A percentile compares a stretch with the other conserved stretches of the same genome.
These are phyloP conservation scores for Erebia aethiops DNA, from an alignment of 2,888 invertebrate species.

Conservation along the genomic window DNA sequence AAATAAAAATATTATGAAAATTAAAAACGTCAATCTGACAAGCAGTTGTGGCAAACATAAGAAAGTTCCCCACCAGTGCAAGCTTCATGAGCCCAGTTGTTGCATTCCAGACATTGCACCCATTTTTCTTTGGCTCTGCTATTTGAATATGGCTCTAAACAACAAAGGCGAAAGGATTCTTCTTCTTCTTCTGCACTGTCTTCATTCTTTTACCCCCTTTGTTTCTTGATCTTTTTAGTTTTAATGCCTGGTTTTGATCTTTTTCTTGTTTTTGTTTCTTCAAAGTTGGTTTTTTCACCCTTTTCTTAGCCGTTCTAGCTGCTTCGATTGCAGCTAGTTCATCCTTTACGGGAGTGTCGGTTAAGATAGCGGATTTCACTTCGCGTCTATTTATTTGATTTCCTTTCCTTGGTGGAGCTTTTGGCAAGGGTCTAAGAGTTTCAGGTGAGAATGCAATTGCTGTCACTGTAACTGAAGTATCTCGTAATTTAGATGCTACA, in stretches of 20 bases:
- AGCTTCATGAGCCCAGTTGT: slow-evolving; percentile 25
- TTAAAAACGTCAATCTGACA: too few species aligned
- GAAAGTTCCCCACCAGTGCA: background rate
- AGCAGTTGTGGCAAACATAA: too few species aligned
- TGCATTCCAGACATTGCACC: slow-evolving; percentile 33
- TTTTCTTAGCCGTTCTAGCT: slow-evolving; percentile 33
- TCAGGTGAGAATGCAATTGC: too few species aligned
- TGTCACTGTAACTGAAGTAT: too few species aligned
- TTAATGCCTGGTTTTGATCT: slow-evolving; percentile 34
- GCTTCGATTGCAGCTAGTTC: slow-evolving; percentile 47
- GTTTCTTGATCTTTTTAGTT: slow-evolving; percentile 23
- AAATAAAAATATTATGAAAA: too few species aligned
- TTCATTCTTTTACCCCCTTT: too few species aligned
- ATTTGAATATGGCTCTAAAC: slow-evolving; percentile 35
- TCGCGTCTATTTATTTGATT: slow-evolving; percentile 46
- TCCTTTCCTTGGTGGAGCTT: slow-evolving; percentile 45
- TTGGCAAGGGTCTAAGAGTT: slow-evolving; percentile 40
- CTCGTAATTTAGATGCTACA: too few species aligned
- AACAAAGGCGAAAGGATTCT: slow-evolving; percentile 34
- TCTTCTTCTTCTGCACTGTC: too few species aligned
- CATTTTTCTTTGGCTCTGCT: slow-evolving; percentile 34
- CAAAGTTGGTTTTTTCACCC: slow-evolving; percentile 21
- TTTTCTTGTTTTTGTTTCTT: slow-evolving; percentile 32
- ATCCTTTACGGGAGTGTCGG: slow-evolving; percentile 46
- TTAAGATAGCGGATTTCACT: slow-evolving; percentile 47